A percentile compares a stretch with the other conserved stretches of the same genome.
These are phyloP conservation scores for Amphiprion ocellaris DNA, from an alignment of 2,113 vertebrate genomes.

Conservation along the genomic window DNA sequence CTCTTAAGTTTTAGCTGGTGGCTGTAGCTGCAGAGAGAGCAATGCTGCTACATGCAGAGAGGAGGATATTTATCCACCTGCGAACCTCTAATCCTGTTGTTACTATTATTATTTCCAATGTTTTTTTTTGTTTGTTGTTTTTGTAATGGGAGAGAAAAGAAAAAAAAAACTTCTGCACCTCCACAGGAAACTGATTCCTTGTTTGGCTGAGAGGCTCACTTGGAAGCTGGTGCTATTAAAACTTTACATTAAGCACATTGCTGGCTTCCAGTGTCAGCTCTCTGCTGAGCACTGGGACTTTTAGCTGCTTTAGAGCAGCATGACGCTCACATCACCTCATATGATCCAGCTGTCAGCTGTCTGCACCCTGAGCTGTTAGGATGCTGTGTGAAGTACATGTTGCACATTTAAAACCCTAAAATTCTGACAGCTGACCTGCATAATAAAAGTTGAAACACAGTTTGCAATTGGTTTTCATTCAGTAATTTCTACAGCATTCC, in stretches of 20 bases:
- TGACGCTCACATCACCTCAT: conserved; percentile 35
- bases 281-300: conserved; percentile 23
- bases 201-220: conserved; percentile 8
- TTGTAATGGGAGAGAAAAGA: too few relatives aligned
- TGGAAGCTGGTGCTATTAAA: conserved; percentile 33
- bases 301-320: conserved; percentile 19
- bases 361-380: conserved; percentile 21
- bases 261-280: conserved; percentile 30
- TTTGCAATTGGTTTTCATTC: background rate
- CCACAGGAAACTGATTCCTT: background rate
- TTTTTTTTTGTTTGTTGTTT: background rate
- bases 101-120: conserved; percentile 16
- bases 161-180: background rate
- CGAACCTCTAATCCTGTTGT: conserved; percentile 7
- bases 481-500: background rate
- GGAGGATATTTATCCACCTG: background rate
- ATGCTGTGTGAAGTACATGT: conserved; percentile 21
- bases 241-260: conserved; percentile 18
- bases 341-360: conserved; percentile 48
- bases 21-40: background rate
- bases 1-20: conserved; percentile 4
- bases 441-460: background rate
- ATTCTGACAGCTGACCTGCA: background rate
- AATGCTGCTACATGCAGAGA: background rate
- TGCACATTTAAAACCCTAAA: conserved; percentile 1